These are phyloP conservation scores for Sipha maydis DNA, from an alignment of 2,888 invertebrate genomes.

Conservation along the genomic window DNA sequence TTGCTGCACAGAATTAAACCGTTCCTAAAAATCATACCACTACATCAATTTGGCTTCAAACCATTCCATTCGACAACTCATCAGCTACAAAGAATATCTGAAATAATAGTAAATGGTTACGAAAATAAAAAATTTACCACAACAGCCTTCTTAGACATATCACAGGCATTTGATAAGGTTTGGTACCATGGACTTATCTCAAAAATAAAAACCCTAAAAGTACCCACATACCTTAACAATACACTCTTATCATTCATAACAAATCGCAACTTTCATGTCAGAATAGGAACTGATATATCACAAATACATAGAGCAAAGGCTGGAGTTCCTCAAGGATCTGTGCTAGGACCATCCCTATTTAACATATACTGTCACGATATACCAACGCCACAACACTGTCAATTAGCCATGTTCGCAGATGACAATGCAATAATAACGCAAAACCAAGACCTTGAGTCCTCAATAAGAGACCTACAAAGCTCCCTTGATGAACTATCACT, in stretches of 20 bases:
- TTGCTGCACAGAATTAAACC: background rate
- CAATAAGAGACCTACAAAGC: too few relatives aligned
- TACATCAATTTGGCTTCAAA: constrained; percentile 1
- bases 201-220: background rate
- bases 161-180: too few relatives aligned
- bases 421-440: constrained; percentile 3
- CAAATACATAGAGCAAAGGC: too few relatives aligned
- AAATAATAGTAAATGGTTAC: too few relatives aligned
- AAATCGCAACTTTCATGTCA: too few relatives aligned
- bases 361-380: too few relatives aligned
- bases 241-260: constrained; percentile 2
- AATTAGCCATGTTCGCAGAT: too few relatives aligned
- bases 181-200: constrained; percentile 2
- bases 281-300: too few relatives aligned
- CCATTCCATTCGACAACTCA: background rate
- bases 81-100: constrained; percentile 9
- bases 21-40: background rate
- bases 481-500: constrained; percentile 7
- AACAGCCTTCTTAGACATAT: too few relatives aligned
- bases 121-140: too few relatives aligned
- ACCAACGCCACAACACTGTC: constrained; percentile 10
- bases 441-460: background rate
- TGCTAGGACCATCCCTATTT: constrained; percentile 1
- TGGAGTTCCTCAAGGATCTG: too few relatives aligned
- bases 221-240: background rate